Base-by-base conservation (phyloP, 2,113 vertebrate species). In the Dasyurus viverrinus region DNA sequence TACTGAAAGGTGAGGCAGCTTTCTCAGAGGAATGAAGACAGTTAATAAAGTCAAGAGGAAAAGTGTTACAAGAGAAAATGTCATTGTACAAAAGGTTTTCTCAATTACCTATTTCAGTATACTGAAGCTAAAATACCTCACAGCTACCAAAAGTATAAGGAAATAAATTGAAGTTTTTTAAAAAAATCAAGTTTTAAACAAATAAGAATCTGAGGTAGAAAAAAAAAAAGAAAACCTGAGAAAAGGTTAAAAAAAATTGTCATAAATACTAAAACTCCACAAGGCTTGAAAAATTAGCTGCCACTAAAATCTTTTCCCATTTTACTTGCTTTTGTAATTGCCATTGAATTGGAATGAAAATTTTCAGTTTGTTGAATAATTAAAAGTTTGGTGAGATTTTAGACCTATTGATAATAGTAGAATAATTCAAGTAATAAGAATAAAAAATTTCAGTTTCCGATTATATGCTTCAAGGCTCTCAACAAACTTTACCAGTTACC, bases 1-100 rank as follows among this genome's bases (percentile, higher is more conserved):
- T 11, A 47, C 92, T 25, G 90, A 91, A 42, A 91, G 30, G 42
- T 53, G 94, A 50, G 60, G 89, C 95, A 90, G 53, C 52, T 27
- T 27, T 84, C 68, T 84, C 68, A 84, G 68, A 84, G 68, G 11
- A 36, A 47, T 89, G 46, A 27, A 89, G 55, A 54, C 25, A 68
- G 23, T 90, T 1, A 24, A 42, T 42, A 92, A 93, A 60, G n/a
- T 10, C 0, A 50, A 52, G 55, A n/a, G 90, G 90, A 47, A 90
- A 91, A 1, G 30, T 0, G 50, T 52, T 89, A n/a, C 0, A 2
- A 46, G 91, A 22, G 92, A 93, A 57, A 42, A 36, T 11, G 54
- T 54, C 47, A 19, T 19, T 24, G 0, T 6, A 90, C 22, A 4
- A 2, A 7, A 54, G 90, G 8, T 46, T 89, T 94, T 22, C 7